phyloP scores from a whole-genome alignment of 2,113 vertebrate genomes.

The Pseudonaja textilis region DNA sequence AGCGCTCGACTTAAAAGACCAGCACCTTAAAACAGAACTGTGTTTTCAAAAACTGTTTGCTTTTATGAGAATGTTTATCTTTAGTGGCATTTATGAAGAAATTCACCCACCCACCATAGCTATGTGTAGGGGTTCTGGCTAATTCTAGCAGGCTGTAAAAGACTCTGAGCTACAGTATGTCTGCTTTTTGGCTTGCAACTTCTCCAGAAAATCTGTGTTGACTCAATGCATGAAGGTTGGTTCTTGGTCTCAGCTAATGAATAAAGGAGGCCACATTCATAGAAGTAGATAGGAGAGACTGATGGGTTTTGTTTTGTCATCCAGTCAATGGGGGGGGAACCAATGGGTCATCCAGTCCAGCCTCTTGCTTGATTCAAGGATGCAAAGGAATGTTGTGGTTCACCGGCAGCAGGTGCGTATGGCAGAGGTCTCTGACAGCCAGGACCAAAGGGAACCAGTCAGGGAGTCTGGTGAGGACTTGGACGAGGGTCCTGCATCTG shows the following conservation, averaged over 20 bases:
- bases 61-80: slow-evolving; percentile 51
- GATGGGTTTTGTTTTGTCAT: too few relatives aligned
- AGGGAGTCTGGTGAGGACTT: too few relatives aligned
- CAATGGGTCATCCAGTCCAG: too few relatives aligned
- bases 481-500: too few relatives aligned
- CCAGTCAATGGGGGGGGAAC: too few relatives aligned
- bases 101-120: neutral
- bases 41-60: slow-evolving; percentile 66
- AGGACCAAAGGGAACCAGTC: too few relatives aligned
- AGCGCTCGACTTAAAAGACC: slow-evolving; percentile 62
- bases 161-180: neutral
- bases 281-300: neutral
- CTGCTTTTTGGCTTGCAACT: neutral
- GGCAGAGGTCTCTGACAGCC: too few relatives aligned
- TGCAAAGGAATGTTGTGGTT: too few relatives aligned
- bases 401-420: too few relatives aligned
- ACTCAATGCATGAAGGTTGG: neutral
- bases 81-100: slow-evolving; percentile 33
- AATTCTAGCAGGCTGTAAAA: neutral
- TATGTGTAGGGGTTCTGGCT: neutral
- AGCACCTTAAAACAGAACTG: slow-evolving; percentile 63
- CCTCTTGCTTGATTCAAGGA: too few relatives aligned
- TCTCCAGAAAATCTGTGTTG: neutral
- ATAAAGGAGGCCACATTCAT: neutral
- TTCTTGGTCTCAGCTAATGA: neutral